Percentiles rank a stretch among this genome's conserved stretches.
phyloP scores from a whole-genome alignment of 2,888 invertebrate genomes.

The Atethmia centrago region DNA sequence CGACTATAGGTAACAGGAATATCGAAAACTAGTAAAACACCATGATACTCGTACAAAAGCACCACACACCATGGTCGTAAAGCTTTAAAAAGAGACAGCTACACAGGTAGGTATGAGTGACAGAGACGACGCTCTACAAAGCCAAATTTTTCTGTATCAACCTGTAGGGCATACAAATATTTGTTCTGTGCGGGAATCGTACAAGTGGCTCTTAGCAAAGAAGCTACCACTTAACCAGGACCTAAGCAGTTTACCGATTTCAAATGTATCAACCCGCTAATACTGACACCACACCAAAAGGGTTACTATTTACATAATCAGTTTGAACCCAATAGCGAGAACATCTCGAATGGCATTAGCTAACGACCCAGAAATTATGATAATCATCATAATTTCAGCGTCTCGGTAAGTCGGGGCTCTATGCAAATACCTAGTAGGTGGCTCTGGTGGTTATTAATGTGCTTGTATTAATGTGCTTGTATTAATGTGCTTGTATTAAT shows the following conservation, averaged over 20 bases:
- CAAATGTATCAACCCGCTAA: constrained; percentile 12
- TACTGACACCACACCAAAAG: constrained; percentile 36
- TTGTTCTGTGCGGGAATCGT: background rate
- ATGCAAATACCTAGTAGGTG: constrained; percentile 53
- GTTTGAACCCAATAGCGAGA: constrained; percentile 59
- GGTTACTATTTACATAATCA: constrained; percentile 65
- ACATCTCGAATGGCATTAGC: constrained; percentile 54
- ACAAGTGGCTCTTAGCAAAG: background rate
- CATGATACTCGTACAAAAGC: background rate
- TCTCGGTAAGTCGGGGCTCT: constrained; percentile 29
- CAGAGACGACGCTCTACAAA: background rate
- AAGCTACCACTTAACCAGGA: background rate
- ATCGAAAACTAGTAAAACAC: background rate
- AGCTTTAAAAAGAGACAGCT: background rate
- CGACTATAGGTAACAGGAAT: background rate
- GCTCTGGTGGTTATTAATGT: background rate
- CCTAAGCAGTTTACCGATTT: background rate
- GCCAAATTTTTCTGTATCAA: background rate
- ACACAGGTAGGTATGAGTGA: background rate
- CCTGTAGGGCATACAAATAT: background rate
- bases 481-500: background rate
- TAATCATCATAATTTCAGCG: constrained; percentile 52
- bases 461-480: background rate
- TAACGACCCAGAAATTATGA: constrained; percentile 62
- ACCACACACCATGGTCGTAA: too few species aligned